Evolutionary conservation across 2,113 vertebrate species (phyloP), one percentile per base, ranked within the genome.

Genomic region (Oxyura jamaicensis): DNA sequence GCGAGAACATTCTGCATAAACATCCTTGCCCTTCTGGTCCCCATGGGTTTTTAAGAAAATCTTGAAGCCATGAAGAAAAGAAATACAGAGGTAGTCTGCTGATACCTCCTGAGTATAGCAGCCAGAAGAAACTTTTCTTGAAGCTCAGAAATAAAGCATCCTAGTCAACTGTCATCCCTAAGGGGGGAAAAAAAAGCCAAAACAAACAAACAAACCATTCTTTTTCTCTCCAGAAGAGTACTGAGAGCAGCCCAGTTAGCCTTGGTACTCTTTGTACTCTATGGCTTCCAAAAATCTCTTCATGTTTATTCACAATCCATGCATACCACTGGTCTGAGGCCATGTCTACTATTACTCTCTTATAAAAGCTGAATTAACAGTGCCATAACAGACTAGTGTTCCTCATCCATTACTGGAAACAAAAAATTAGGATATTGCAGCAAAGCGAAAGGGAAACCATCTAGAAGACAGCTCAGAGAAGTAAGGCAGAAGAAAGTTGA

Each of bases 61-160:
- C 17, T 65, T 86, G 67, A 78, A 67, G 35, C 39, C 26, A 44
- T 16, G 50, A 95, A 58, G 46, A 52, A 36, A 83, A 83, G 44
- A 83, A 76, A 88, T 28, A 46, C 0, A 5, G 13, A 44, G 14
- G 8, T 33, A 67, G 28, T 35, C 41, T 60, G 17, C 42, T 81
- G 46, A 3, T 67, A 72, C 0, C 19, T 69, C 55, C 68, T 33
- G 11, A 75, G 7, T 72, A 18, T 3, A 77, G 17, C 0, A 0
- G 10, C 7, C 56, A 75, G 25, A 84, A 83, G 20, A 91, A 90
- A 50, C 20, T 68, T 48, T 83, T 68, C 86, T 52, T 80, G 55
- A 91, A 88, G 69, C 5, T 4, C 56, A 71, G 44, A 81, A 89
- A 67, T 78, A 69, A 92, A 73, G 16, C 41, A 56, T 33, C 13